Evolutionary conservation across 2,113 vertebrate genomes (phyloP), one percentile per base, ranked within the genome.

Genomic region (Melospiza georgiana): DNA sequence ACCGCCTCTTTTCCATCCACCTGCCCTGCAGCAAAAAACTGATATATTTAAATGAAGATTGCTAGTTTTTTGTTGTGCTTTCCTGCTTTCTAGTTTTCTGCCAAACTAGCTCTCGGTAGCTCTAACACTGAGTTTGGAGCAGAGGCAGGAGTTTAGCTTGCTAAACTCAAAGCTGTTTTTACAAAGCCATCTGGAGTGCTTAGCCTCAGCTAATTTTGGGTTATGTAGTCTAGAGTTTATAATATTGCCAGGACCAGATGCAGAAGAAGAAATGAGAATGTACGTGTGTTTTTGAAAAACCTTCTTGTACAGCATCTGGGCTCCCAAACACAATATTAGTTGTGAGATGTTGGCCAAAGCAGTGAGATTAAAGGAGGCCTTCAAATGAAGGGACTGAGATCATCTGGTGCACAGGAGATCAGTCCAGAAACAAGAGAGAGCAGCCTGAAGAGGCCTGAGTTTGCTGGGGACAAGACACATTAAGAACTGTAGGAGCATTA

Each of bases 141-240:
- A 78, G 86, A 90, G 80, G 89, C 69, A 81, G 80, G 52, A 86
- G 68, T 94, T 95, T 30, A 75, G 54, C 66, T 75, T 87, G 74
- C 74, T 68, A 43, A 92, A 89, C 82, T 94, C 90, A 80, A 87
- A 95, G 61, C 72, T 92, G 76, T 94, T 95, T 93, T 92, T 80
- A 48, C 73, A 84, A 77, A 95, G 93, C 90, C 90, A 90, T 94
- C 95, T 94, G 92, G 83, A 93, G 46, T 63, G 61, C 76, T 93
- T 89, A 90, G 57, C 83, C 57, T 74, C 82, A 61, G 37, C 46
- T 75, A 28, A 69, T 89, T 92, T 89, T 86, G 90, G 57, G 58
- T 87, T 93, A 61, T 48, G 2, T 68, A 91, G 69, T 72, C 66
- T 92, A 46, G 69, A 30, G 69, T 88, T 92, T 90, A 75, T 84